phyloP scores from a whole-genome alignment of 2,888 invertebrate species.

The Pachymerium ferrugineum region DNA sequence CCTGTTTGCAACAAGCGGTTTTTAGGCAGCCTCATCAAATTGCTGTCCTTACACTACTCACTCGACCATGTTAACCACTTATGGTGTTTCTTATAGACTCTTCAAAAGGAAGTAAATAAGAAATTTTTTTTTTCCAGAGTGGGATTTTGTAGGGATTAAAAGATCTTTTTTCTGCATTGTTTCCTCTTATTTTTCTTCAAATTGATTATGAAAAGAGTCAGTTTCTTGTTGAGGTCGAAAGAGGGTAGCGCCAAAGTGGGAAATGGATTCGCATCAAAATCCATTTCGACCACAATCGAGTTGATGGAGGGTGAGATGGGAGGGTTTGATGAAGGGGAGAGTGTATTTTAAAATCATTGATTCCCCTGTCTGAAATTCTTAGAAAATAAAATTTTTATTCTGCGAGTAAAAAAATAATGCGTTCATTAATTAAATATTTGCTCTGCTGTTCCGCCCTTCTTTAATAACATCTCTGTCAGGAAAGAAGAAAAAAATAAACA shows the following conservation, averaged over 20 bases:
- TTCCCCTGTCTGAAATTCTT: too few relatives aligned
- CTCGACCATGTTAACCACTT: neutral
- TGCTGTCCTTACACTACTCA: neutral
- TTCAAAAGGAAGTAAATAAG: neutral
- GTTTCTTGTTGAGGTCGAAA: neutral
- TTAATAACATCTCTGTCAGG: too few relatives aligned
- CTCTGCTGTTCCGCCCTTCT: too few relatives aligned
- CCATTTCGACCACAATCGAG: neutral
- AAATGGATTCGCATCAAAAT: constrained; percentile 2
- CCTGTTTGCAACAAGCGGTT: constrained; percentile 1
- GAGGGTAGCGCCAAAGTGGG: neutral
- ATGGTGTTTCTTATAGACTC: neutral
- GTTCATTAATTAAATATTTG: too few relatives aligned
- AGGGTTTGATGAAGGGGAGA: too few relatives aligned
- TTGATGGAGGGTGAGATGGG: neutral
- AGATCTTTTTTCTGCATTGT: neutral
- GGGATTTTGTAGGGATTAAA: neutral
- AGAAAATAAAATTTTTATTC: too few relatives aligned
- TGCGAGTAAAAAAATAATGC: too few relatives aligned
- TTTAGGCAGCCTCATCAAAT: neutral
- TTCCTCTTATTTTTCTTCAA: neutral
- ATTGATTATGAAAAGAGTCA: neutral
- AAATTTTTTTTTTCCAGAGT: neutral
- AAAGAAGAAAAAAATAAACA: too few relatives aligned
- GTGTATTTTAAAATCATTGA: neutral